Percentiles rank a stretch among this genome's conserved stretches.
Evolutionary conservation across 2,113 vertebrate genomes (phyloP).

Genomic region (Phyllostomus hastatus): DNA sequence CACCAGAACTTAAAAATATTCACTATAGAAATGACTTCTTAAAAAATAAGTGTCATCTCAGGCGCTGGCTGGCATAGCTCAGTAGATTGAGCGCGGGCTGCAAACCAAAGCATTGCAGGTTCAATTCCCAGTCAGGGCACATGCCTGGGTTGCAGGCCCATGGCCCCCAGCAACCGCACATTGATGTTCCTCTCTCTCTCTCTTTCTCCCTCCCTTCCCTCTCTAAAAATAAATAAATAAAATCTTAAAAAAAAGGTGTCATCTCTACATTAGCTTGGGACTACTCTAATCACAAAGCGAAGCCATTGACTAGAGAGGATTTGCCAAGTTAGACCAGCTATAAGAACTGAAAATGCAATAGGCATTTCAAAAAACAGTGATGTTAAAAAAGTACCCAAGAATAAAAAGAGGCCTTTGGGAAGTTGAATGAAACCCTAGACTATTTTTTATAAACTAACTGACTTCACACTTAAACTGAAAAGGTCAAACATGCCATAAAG

Average conservation of each 20-base stretch:
- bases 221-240: too few species aligned
- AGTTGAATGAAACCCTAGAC: not conserved
- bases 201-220: too few species aligned
- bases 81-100: too few species aligned
- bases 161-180: too few species aligned
- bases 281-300: not conserved
- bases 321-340: not conserved
- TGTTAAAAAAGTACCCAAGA: not conserved
- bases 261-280: not conserved
- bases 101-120: too few species aligned
- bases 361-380: not conserved
- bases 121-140: too few species aligned
- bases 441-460: not conserved
- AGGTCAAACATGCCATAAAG: not conserved
- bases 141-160: too few species aligned
- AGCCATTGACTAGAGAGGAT: not conserved
- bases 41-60: not conserved
- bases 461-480: constrained; percentile 30
- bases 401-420: not conserved
- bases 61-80: too few species aligned
- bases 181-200: too few species aligned
- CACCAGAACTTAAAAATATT: not conserved
- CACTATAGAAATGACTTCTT: constrained; percentile 5
- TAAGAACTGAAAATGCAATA: not conserved
- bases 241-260: not conserved